Evolutionary conservation across 2,113 vertebrate species (phyloP), one percentile per base, ranked within the genome.

Genomic region (Nanorana parkeri): DNA sequence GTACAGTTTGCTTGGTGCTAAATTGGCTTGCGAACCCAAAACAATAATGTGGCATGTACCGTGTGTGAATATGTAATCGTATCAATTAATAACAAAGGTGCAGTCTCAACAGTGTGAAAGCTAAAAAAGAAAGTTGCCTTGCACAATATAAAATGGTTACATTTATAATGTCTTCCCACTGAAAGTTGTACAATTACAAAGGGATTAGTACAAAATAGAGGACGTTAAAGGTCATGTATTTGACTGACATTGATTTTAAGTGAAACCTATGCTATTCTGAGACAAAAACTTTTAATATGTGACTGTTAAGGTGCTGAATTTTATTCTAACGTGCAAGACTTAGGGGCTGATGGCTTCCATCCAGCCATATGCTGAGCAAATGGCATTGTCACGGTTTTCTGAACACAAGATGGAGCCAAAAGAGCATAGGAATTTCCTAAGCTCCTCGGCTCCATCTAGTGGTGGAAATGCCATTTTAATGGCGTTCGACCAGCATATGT

Each of bases 81-180:
- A 78, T 72, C 66, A 84, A 84, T 78, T 84, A 66, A 78, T 84
- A 84, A 84, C 61, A 69, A 84, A 78, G 68, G 58, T 84, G 75
- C 66, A 69, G 21, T 8, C 75, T 74, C 76, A 68, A 77, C 69
- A 84, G 21, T 29, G 41, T 69, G 36, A 16, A 51, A 17, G 13
- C 11, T 58, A 51, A 58, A 84, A 29, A 52, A 64, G 24, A 58
- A 60, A 69, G 76, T 54, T 67, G 41, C 29, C 32, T 61, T 66
- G 47, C 65, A 67, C 55, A 29, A 47, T 24, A 23, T 21, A 23
- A 52, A 21, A 21, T 13, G 2, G 10, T 61, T 61, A 55, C 19
- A 6, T 47, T 47, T 47, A 47, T 11, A 54, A 54, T 26, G 68
- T 72, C 10, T n/a, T 41, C 11, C 68, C 16, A 41, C 11, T 68